phyloP scores from a whole-genome alignment of 2,797 vertebrate species.

The Tangara arthus region DNA sequence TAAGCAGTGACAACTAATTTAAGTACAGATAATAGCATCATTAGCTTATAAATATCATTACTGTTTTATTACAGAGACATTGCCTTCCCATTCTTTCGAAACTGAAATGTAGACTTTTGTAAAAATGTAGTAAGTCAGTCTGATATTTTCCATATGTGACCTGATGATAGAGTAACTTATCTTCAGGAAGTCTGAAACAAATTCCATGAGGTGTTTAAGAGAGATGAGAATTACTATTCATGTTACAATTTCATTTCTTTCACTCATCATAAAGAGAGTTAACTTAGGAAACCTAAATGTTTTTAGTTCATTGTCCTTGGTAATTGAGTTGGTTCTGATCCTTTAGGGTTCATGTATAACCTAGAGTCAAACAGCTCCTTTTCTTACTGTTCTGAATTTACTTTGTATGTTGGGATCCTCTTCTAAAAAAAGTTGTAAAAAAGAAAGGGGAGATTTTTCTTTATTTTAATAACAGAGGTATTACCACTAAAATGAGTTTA shows the following conservation, averaged over 20 bases:
- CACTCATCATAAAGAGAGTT: neutral
- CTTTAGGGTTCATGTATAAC: neutral
- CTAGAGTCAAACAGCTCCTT: neutral
- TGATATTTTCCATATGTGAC: conserved; percentile 50
- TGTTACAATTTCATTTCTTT: neutral
- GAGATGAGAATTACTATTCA: neutral
- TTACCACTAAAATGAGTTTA: neutral
- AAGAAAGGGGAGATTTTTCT: neutral
- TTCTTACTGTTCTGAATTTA: neutral
- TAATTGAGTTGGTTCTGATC: neutral
- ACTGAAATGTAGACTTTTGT: neutral
- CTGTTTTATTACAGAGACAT: neutral
- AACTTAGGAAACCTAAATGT: neutral
- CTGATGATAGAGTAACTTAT: neutral
- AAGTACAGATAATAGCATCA: neutral
- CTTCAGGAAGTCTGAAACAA: conserved; percentile 32
- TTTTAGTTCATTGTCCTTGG: neutral
- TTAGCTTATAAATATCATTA: neutral
- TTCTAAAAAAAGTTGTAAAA: neutral
- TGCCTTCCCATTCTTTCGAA: conserved; percentile 1
- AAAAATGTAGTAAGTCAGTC: neutral
- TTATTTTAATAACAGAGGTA: neutral
- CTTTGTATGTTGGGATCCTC: neutral
- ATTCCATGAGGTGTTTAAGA: neutral
- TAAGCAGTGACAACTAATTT: neutral